phyloP scores from a whole-genome alignment of 2,113 vertebrate genomes.

The Baryphthengus martii region DNA sequence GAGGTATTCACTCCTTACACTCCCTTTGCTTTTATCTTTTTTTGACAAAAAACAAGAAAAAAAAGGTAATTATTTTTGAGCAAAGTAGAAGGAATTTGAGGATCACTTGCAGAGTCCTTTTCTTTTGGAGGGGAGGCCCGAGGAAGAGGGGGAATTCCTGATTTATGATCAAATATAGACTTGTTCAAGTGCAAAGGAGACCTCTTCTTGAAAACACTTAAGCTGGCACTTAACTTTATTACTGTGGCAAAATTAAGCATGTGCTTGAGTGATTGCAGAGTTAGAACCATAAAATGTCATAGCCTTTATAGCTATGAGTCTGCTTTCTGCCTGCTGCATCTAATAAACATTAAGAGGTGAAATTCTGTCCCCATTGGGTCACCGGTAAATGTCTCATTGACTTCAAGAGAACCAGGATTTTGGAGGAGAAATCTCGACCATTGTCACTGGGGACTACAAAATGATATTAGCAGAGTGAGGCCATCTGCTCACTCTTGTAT shows the following conservation, averaged over 20 bases:
- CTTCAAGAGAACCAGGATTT: background rate
- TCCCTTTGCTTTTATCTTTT: background rate
- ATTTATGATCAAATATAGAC: constrained; percentile 49
- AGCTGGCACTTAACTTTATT: constrained; percentile 57
- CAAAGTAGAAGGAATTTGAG: background rate
- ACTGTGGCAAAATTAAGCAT: constrained; percentile 61
- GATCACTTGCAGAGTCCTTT: background rate
- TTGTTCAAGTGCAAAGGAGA: constrained; percentile 41
- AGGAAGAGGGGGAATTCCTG: background rate
- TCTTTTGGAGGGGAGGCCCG: background rate
- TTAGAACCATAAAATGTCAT: constrained; percentile 54
- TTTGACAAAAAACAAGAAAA: background rate
- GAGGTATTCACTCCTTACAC: background rate
- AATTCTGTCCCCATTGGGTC: constrained; percentile 29
- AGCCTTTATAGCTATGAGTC: constrained; percentile 49
- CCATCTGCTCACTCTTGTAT: background rate
- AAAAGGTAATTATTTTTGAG: background rate
- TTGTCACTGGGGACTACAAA: background rate
- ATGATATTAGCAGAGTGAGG: background rate
- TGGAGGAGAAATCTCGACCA: background rate
- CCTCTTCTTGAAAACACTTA: constrained; percentile 41
- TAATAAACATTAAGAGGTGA: constrained; percentile 53
- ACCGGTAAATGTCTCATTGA: background rate
- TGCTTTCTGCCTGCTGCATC: constrained; percentile 65
- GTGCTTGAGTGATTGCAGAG: constrained; percentile 63